Evolutionary conservation across 2,113 vertebrate species (phyloP).

Genomic region (Mohoua ochrocephala): DNA sequence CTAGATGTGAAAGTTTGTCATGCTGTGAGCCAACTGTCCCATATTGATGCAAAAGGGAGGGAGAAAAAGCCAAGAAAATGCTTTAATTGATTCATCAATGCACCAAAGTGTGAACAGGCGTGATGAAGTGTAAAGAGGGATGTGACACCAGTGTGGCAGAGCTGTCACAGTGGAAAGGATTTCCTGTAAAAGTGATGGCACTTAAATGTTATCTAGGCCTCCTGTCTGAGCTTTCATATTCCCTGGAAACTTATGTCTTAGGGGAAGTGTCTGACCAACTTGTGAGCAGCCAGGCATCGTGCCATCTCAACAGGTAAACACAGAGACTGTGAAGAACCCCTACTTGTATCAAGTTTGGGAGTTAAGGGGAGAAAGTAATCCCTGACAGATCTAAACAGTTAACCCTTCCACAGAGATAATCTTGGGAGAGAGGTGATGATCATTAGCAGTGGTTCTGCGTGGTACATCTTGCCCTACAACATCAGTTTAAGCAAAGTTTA

Average conservation of each 20-base stretch:
- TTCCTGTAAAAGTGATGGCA: conserved; percentile 45
- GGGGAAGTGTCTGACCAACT: background rate
- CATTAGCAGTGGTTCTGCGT: background rate
- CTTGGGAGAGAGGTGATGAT: background rate
- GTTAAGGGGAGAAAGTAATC: background rate
- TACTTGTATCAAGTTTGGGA: background rate
- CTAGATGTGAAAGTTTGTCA: conserved; percentile 9
- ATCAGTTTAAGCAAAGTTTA: background rate
- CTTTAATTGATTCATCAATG: conserved; percentile 65
- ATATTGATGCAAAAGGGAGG: conserved; percentile 46
- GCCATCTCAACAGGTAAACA: background rate
- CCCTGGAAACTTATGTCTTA: conserved; percentile 15
- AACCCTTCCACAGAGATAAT: background rate
- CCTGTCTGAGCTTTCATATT: conserved; percentile 42
- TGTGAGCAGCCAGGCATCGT: background rate
- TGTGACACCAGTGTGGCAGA: conserved; percentile 53
- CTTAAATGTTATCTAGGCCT: conserved; percentile 22
- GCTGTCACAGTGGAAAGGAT: conserved; percentile 51
- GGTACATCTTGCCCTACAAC: background rate
- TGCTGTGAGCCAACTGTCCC: conserved; percentile 21
- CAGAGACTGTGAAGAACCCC: background rate
- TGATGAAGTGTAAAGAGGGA: conserved; percentile 65
- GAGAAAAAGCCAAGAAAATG: conserved; percentile 33
- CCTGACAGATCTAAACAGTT: background rate
- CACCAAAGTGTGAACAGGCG: conserved; percentile 58